Conservation (phyloP, 2,888 invertebrate species). For the Mamestra brassicae region DNA sequence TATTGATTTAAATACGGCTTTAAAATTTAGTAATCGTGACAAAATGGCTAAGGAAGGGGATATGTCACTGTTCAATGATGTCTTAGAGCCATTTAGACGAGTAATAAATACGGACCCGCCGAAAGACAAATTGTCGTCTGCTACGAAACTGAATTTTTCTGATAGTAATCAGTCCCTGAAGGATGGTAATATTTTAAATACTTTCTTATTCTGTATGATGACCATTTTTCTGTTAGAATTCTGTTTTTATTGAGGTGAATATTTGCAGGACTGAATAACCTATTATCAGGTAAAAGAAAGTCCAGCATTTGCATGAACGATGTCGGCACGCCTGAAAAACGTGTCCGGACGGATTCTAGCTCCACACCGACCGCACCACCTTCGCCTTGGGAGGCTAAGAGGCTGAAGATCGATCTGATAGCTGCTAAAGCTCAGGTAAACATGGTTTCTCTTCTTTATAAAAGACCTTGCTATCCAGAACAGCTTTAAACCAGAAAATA, state of each 20-base stretch:
- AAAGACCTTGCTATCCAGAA: background rate
- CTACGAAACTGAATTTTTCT: constrained; percentile 86
- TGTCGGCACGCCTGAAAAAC: constrained; percentile 81
- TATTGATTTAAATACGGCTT: constrained; percentile 22
- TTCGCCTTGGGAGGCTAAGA: constrained; percentile 93
- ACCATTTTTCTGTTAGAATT: background rate
- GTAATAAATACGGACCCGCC: constrained; percentile 87
- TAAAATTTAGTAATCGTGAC: constrained; percentile 6
- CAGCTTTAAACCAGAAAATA: background rate
- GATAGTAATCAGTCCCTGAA: constrained; percentile 86
- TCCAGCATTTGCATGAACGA: constrained; percentile 77
- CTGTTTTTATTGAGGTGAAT: background rate
- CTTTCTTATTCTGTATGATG: background rate
- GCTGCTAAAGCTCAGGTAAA: constrained; percentile 91
- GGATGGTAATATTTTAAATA: constrained; percentile 77
- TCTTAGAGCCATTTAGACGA: constrained; percentile 87
- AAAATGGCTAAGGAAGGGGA: constrained; percentile 87
- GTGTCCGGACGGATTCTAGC: constrained; percentile 80
- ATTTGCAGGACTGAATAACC: constrained; percentile 78
- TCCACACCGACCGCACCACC: constrained; percentile 76
- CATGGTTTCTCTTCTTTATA: background rate
- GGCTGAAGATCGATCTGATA: constrained; percentile 92
- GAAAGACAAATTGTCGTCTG: constrained; percentile 86
- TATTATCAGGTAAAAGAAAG: constrained; percentile 85
- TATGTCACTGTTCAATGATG: constrained; percentile 87